A percentile compares a stretch with the other conserved stretches of the same genome.
These are phyloP conservation scores for Criorhina ranunculi DNA, from an alignment of 2,888 invertebrate species.

Conservation along the genomic window DNA sequence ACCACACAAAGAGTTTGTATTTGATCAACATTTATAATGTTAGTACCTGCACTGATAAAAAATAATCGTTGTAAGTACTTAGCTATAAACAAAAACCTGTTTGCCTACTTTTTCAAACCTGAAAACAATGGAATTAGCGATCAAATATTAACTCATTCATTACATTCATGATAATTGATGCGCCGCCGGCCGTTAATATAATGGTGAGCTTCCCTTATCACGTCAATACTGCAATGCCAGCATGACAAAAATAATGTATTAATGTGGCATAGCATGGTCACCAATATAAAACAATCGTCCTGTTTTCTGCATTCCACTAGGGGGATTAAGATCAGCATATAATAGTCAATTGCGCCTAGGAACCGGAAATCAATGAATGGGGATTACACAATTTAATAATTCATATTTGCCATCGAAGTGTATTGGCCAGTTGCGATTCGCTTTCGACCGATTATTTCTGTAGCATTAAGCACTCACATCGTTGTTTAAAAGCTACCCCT, in stretches of 20 bases:
- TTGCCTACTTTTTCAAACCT: conserved; percentile 17
- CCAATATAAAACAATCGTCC: conserved; percentile 46
- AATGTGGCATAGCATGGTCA: conserved; percentile 56
- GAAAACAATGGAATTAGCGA: conserved; percentile 67
- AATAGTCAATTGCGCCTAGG: conserved; percentile 52
- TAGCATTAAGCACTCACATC: not conserved
- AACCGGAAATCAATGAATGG: conserved; percentile 70
- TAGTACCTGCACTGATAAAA: too few relatives aligned
- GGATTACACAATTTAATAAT: conserved; percentile 71
- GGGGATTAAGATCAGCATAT: conserved; percentile 67
- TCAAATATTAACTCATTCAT: conserved; percentile 67
- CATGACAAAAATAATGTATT: conserved; percentile 62
- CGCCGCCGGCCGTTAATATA: conserved; percentile 67
- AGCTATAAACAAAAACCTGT: too few relatives aligned
- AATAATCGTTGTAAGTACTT: too few relatives aligned
- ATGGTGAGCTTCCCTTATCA: conserved; percentile 51
- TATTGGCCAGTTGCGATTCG: conserved; percentile 17
- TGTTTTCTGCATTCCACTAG: conserved; percentile 23
- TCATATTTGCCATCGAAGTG: conserved; percentile 49
- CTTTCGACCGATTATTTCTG: conserved; percentile 12
- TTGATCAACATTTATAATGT: too few relatives aligned
- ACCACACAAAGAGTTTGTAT: too few relatives aligned
- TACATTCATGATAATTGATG: conserved; percentile 65
- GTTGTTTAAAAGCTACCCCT: not conserved
- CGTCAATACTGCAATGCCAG: conserved; percentile 29